These are phyloP conservation scores for Beroe forskalii DNA, from an alignment of 37 sponge, comb jelly and placozoan species.

Conservation along the genomic window DNA sequence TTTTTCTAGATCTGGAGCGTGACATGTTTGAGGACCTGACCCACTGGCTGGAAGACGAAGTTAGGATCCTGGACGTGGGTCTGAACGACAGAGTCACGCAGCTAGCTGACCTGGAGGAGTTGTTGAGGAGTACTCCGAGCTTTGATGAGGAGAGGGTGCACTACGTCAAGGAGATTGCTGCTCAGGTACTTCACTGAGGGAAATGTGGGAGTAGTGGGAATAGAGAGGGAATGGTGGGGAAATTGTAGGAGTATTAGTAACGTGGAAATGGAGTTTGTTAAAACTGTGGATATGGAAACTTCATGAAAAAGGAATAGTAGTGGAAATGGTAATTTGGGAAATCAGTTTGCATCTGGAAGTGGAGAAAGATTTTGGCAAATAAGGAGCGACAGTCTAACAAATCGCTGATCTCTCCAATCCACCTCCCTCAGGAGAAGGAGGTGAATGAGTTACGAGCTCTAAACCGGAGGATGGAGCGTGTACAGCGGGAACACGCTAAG, in stretches of 20 bases:
- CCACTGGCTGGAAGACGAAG: conserved; percentile 47
- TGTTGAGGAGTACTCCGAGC: conserved; percentile 50
- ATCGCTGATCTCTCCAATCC: no score
- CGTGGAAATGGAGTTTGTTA: no score
- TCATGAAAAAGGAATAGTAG: no score
- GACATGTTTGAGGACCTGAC: conserved; percentile 63
- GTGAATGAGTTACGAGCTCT: conserved; percentile 50
- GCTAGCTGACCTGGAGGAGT: conserved; percentile 7
- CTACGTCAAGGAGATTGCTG: conserved; percentile 59
- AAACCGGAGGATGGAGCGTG: conserved; percentile 6
- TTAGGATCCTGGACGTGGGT: conserved; percentile 50
- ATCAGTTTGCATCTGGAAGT: no score
- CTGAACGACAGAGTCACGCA: conserved; percentile 30
- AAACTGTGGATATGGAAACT: no score
- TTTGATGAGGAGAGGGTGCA: conserved; percentile 61
- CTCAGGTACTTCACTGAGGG: conserved; percentile 19
- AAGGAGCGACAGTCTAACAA: no score
- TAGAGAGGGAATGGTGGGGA: no score
- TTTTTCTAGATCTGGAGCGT: conserved; percentile 37
- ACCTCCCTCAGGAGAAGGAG: conserved; percentile 36
- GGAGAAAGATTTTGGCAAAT: no score
- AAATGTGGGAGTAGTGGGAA: no score
- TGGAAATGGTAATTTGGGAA: no score
- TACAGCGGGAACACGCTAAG: conserved; percentile 11
- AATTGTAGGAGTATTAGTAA: no score